Conservation (phyloP, 2,888 invertebrate genomes). For the Amblyjoppa proteus region DNA sequence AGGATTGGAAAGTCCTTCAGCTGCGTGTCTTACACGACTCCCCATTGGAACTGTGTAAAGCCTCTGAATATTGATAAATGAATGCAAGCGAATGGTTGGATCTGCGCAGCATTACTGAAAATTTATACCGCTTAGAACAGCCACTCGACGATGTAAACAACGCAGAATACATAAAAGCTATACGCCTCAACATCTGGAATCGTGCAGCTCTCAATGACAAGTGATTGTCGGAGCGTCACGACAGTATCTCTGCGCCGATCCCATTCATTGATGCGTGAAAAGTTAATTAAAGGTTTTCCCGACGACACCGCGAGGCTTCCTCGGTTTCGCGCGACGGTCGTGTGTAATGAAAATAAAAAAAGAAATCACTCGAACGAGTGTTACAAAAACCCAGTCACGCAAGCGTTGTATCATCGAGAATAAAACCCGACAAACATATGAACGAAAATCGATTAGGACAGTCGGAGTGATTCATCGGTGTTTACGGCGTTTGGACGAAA, state of each 20-base stretch:
- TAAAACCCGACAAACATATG: neutral
- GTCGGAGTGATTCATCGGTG: neutral
- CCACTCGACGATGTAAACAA: neutral
- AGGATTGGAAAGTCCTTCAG: neutral
- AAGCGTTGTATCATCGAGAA: neutral
- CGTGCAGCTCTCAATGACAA: neutral
- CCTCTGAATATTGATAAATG: neutral
- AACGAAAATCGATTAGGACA: neutral
- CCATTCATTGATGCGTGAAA: slow-evolving; percentile 1
- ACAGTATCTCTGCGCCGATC: neutral
- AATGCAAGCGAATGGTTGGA: neutral
- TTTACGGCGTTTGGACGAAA: slow-evolving; percentile 55
- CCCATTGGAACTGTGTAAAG: neutral
- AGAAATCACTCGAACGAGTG: neutral
- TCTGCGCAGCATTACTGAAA: neutral
- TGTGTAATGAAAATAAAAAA: neutral
- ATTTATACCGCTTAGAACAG: neutral
- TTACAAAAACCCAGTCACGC: neutral
- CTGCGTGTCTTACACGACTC: neutral
- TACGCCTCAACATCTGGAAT: neutral
- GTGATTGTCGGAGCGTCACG: neutral
- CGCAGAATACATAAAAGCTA: neutral
- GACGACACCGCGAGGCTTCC: neutral
- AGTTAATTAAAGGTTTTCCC: slow-evolving; percentile 23
- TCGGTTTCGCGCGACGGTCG: neutral